Base-by-base conservation (phyloP, 2,113 vertebrate species). In the Tragelaphus buxtoni region DNA sequence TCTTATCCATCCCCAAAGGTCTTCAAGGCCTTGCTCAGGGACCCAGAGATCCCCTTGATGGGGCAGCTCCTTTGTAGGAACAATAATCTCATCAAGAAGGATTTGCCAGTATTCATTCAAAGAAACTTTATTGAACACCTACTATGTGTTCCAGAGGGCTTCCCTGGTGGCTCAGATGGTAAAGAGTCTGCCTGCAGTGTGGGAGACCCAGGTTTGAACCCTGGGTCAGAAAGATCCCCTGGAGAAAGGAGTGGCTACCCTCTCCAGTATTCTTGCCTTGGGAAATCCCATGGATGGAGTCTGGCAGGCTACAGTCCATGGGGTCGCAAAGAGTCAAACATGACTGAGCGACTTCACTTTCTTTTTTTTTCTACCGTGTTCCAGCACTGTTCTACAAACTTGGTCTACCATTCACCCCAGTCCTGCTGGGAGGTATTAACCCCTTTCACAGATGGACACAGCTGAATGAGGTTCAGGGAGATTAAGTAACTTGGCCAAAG, bases 321-420 rank as follows among this genome's bases (percentile, higher is more conserved):
- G n/a, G 1, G n/a, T 22, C 2, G 0, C 65, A 69, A 32, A 63
- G 65, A 22, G n/a, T 69, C 2, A 20, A 17, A 39, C n/a, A 69
- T 4, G 0, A 69, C n/a, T 69, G n/a, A 39, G n/a, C 2, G 0
- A 69, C 65, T 69, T 69, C n/a, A 39, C 65, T 69, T 39, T 22
- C 63, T 39, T 39, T 69, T 69, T 69, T 22, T 39, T 69, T 20
- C n/a, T 39, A 11, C n/a, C 9, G 0, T 69, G n/a, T 51, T 39
- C 63, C 45, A 12, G 26, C 56, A 1, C 58, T 5, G 2, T 5
- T 30, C 56, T n/a, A 0, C 51, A 3, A 0, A 3, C 32, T 2
- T 42, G 18, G 6, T 55, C 9, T 10, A 0, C 8, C 42, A 4
- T 9, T 77, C 12, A 30, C 61, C 47, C 42, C 20, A 32, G 0